Evolutionary conservation across 2,888 invertebrate species (phyloP), one percentile per base, ranked within the genome.

Genomic region (Atherix ibis): DNA sequence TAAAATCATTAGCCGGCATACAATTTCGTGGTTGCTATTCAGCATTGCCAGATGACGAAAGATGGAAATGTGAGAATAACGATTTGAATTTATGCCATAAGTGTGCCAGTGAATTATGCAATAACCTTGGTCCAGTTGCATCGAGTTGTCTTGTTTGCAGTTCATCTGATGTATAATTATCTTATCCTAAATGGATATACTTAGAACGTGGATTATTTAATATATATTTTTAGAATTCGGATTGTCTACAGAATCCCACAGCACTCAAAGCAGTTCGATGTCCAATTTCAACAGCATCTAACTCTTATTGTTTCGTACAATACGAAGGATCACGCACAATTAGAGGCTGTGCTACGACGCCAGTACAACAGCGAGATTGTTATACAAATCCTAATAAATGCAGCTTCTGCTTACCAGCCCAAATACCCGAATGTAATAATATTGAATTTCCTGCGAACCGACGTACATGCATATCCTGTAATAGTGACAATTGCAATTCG

Each of bases 241-340:
- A 46, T 5, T 58, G 58, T 31, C 41, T 44, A 3, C 28, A 18
- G 4, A 46, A 40, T 0, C 32, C 41, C 1, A 22, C 27, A 13
- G 32, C 9, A 2, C 28, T 56, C 5, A 32, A 26, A 3, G 37
- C 51, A 4, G 24, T 34, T 0, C 52, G 48, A 18, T 58, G 58
- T 32, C 39, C 45, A 3, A 40, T 48, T 3, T 48, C 57, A 19
- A 49, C 51, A 3, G 42, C 51, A 1, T 38, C 34, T 3, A 55
- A 57, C 27, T 50, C 56, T n/a, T 58, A 54, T 27, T 58, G 58
- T 36, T 58, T 46, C 24, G 48, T 51, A 5, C 25, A 30, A 30
- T 31, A 31, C 2, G 22, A 36, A 3, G 35, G 27, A 4, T 41
- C 39, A 0, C 6, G 8, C 0, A 27, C 48, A 1, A 40, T 44